Evolutionary conservation across 2,113 vertebrate species (phyloP).

Genomic region (Aythya baeri): DNA sequence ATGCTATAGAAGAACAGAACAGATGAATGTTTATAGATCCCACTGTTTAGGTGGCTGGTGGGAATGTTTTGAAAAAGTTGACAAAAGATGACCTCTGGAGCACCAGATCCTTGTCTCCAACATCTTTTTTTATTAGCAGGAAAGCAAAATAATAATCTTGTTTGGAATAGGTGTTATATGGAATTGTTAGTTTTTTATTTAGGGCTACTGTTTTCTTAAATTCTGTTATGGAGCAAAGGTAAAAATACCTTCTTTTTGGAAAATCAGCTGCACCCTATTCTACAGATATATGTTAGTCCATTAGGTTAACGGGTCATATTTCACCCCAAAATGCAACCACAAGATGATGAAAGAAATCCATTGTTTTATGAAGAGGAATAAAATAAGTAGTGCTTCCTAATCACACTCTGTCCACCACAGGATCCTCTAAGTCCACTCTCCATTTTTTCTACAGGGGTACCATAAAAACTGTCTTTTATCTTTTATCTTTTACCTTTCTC

Average conservation of each 20-base stretch:
- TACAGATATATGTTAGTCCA: background rate
- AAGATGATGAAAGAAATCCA: background rate
- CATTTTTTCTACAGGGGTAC: background rate
- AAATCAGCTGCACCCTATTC: background rate
- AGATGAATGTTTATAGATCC: background rate
- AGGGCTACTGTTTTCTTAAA: background rate
- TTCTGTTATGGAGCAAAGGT: background rate
- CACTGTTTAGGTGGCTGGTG: background rate
- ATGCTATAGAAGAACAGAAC: background rate
- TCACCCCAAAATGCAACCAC: background rate
- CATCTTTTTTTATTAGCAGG: background rate
- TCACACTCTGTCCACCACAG: rapidly evolving
- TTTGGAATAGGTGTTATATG: background rate
- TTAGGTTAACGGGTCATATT: background rate
- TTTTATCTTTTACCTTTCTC: background rate
- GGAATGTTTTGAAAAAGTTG: background rate
- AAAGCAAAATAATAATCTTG: background rate
- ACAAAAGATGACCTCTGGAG: background rate
- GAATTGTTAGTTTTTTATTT: background rate
- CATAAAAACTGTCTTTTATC: background rate
- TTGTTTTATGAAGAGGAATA: background rate
- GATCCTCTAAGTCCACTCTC: background rate
- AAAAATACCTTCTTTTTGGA: background rate
- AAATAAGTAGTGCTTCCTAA: background rate
- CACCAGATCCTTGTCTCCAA: background rate